A percentile compares a stretch with the other conserved stretches of the same genome.
Conservation (phyloP, 2,888 invertebrate genomes). For the Papilio elwesi region DNA sequence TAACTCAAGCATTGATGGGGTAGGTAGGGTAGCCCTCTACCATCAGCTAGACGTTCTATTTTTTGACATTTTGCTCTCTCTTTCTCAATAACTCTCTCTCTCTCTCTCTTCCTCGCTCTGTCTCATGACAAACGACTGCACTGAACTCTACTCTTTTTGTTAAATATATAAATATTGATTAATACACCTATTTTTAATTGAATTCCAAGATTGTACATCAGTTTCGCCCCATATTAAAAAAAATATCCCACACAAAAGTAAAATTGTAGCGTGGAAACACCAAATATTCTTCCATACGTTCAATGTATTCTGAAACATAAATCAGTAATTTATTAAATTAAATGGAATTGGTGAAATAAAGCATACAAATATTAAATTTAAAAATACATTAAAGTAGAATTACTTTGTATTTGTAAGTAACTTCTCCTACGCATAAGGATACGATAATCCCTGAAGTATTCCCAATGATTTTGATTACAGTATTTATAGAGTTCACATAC, state of each 20-base stretch:
- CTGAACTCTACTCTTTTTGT: no score
- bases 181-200: slow-evolving; percentile 39
- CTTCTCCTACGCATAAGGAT: slow-evolving; percentile 87
- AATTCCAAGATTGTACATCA: slow-evolving; percentile 70
- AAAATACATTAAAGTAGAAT: slow-evolving; percentile 42
- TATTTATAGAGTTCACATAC: slow-evolving; percentile 89
- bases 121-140: no score
- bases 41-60: no score
- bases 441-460: slow-evolving; percentile 88
- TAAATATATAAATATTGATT: not conserved
- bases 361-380: not conserved
- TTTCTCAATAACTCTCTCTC: no score
- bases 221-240: slow-evolving; percentile 75
- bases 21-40: no score
- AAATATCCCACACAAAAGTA: slow-evolving; percentile 66
- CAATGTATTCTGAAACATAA: slow-evolving; percentile 57
- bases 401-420: slow-evolving; percentile 79
- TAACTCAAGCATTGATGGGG: no score
- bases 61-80: no score
- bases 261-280: slow-evolving; percentile 71
- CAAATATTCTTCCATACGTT: slow-evolving; percentile 74
- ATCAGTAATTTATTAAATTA: not conserved
- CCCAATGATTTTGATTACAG: slow-evolving; percentile 89
- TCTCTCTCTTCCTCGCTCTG: no score
- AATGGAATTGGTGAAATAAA: not conserved